Percentiles rank a stretch among this genome's conserved stretches.
These are phyloP conservation scores for Drosophila ohnishii DNA, from an alignment of 1,140 invertebrate genomes.

Conservation along the genomic window DNA sequence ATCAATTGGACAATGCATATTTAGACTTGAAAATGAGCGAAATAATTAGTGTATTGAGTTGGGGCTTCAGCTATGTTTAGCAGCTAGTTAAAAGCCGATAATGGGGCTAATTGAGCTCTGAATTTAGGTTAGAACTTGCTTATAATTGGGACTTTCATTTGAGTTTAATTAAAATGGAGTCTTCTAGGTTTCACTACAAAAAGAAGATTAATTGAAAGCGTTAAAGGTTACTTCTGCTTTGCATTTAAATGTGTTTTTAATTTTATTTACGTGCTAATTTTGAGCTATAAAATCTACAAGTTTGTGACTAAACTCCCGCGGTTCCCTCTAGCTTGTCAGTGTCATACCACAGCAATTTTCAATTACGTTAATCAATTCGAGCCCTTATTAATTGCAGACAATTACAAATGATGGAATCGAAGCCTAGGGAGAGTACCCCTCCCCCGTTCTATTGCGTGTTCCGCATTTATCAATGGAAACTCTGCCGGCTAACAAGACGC, in stretches of 20 bases:
- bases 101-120: slow-evolving; percentile 6
- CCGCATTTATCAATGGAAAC: slow-evolving; percentile 40
- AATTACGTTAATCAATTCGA: slow-evolving; percentile 48
- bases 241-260: no score
- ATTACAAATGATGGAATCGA: slow-evolving; percentile 47
- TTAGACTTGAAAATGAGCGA: slow-evolving; percentile 9
- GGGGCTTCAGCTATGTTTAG: neutral
- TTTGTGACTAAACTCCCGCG: neutral
- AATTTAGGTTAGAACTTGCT: slow-evolving; percentile 1
- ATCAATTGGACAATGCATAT: slow-evolving; percentile 6
- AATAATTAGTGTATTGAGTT: slow-evolving; percentile 3
- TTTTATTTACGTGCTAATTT: neutral
- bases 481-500: slow-evolving; percentile 51
- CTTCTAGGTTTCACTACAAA: neutral
- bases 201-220: neutral
- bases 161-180: neutral
- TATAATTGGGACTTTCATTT: slow-evolving; percentile 1
- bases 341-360: slow-evolving; percentile 9
- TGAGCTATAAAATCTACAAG: neutral
- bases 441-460: slow-evolving; percentile 42
- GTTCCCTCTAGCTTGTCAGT: neutral
- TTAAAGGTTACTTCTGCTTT: neutral
- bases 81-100: slow-evolving; percentile 2
- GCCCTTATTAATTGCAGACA: slow-evolving; percentile 68
- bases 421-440: slow-evolving; percentile 4